phyloP scores from a whole-genome alignment of 1,140 invertebrate genomes.

The Pachypsylla venusta region DNA sequence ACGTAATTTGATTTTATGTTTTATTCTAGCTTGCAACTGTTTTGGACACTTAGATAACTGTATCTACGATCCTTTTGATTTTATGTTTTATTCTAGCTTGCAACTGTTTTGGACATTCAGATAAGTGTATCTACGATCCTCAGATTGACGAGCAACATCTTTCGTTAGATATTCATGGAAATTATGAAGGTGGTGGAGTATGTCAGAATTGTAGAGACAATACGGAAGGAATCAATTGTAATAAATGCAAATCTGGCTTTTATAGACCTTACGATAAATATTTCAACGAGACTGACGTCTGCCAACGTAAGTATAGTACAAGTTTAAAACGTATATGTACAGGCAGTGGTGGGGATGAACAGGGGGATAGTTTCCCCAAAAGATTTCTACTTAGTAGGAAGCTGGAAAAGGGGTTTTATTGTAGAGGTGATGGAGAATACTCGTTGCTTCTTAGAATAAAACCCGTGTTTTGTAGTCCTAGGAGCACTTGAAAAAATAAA shows the following conservation, averaged over 20 bases:
- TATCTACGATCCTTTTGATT: background rate
- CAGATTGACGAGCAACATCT: slow-evolving; percentile 57
- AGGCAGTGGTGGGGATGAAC: too few relatives aligned
- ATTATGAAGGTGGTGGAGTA: slow-evolving; percentile 81
- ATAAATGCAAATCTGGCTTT: slow-evolving; percentile 74
- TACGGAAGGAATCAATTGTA: slow-evolving; percentile 94
- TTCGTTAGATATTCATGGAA: slow-evolving; percentile 83
- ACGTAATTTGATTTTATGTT: slow-evolving; percentile 10
- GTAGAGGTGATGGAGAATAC: too few relatives aligned
- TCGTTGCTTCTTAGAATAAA: too few relatives aligned
- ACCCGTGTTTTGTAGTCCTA: too few relatives aligned
- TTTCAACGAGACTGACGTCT: slow-evolving; percentile 80
- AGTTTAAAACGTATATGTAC: too few relatives aligned
- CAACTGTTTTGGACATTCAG: slow-evolving; percentile 89
- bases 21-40: slow-evolving; percentile 81
- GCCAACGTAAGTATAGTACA: slow-evolving; percentile 52
- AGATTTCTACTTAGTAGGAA: too few relatives aligned
- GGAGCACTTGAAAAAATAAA: too few relatives aligned
- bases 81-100: slow-evolving; percentile 52
- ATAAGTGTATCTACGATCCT: slow-evolving; percentile 76
- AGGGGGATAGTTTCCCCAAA: too few relatives aligned
- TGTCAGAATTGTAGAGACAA: slow-evolving; percentile 84
- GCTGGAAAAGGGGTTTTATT: too few relatives aligned
- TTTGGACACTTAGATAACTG: slow-evolving; percentile 80
- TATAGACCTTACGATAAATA: slow-evolving; percentile 66